A percentile compares a stretch with the other conserved stretches of the same genome.
These are phyloP conservation scores for Pseudococcus jackbeardsleyi DNA, from an alignment of 2,888 invertebrate species.

Conservation along the genomic window DNA sequence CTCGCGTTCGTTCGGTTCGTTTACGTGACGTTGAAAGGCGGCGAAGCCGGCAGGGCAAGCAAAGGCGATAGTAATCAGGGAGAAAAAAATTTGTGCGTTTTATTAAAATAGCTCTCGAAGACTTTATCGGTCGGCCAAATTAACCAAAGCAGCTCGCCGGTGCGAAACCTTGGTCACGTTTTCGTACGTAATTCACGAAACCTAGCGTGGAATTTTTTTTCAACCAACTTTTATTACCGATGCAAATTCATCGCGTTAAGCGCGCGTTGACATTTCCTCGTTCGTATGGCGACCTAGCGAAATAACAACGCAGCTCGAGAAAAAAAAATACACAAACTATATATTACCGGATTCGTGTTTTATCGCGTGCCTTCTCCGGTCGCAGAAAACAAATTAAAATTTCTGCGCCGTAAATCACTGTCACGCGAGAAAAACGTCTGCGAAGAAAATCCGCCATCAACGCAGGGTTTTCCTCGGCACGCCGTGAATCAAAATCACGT, in stretches of 20 bases:
- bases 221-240: not conserved
- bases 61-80: not conserved
- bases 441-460: not conserved
- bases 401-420: slow-evolving; percentile 12
- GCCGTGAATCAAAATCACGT: not conserved
- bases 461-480: not conserved
- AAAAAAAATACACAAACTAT: not conserved
- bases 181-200: slow-evolving; percentile 11
- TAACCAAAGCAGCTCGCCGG: not conserved
- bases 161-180: slow-evolving; percentile 10
- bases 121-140: not conserved
- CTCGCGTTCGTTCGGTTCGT: not conserved
- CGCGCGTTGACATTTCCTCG: slow-evolving; percentile 28
- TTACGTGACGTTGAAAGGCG: not conserved
- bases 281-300: not conserved
- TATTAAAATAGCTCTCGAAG: not conserved
- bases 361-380: slow-evolving; percentile 8
- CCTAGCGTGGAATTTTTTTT: slow-evolving; percentile 6
- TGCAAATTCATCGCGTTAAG: not conserved
- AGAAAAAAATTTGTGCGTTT: not conserved
- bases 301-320: not conserved
- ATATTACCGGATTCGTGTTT: slow-evolving; percentile 8
- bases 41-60: not conserved
- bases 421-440: slow-evolving; percentile 10
- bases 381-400: not conserved